These are phyloP conservation scores for Rhabdomys dilectus DNA, from an alignment of 2,113 vertebrate species.

Conservation along the genomic window DNA sequence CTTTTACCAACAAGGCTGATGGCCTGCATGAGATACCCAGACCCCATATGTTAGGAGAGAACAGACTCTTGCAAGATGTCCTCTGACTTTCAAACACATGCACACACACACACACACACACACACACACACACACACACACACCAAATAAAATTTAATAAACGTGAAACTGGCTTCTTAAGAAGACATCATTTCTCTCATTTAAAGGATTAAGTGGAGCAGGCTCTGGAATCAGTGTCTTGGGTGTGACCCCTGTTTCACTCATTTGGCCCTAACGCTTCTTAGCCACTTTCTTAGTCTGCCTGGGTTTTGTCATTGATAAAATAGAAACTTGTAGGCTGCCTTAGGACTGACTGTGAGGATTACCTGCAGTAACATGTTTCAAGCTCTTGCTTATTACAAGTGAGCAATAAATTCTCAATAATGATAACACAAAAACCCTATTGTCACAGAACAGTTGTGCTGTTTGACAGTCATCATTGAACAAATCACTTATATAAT, in stretches of 20 bases:
- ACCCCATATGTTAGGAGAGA: neutral
- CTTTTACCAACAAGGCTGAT: neutral
- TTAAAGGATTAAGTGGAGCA: neutral
- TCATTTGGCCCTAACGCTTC: neutral
- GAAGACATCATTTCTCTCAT: conserved; percentile 13
- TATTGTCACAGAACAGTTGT: neutral
- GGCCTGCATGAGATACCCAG: neutral
- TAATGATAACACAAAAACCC: neutral
- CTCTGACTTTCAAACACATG: neutral
- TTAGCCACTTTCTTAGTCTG: neutral
- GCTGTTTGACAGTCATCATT: neutral
- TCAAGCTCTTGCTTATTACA: neutral
- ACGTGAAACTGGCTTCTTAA: conserved; percentile 7
- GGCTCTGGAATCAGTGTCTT: neutral
- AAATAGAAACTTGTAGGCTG: neutral
- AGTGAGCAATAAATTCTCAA: neutral
- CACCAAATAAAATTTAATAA: neutral
- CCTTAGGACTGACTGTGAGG: neutral
- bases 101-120: neutral
- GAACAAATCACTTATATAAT: neutral
- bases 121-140: neutral
- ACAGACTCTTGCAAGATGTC: neutral
- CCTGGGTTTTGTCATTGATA: neutral
- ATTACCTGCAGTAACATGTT: neutral
- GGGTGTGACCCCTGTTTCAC: neutral